Percentiles rank a stretch among this genome's conserved stretches.
Conservation (phyloP, 2,888 invertebrate species). For the Octodonta nipae region DNA sequence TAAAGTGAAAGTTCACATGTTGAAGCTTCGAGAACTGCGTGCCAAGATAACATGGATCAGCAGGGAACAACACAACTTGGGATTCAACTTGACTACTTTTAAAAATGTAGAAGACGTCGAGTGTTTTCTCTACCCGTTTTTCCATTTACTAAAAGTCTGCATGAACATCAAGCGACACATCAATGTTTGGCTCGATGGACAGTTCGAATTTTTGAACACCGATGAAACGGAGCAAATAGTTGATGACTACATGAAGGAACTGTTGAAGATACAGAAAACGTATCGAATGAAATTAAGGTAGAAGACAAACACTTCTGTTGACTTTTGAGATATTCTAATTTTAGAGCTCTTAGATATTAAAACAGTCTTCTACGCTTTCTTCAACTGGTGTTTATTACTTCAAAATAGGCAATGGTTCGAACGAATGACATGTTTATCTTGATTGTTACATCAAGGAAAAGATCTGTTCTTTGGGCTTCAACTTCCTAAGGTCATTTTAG, state of each 20-base stretch:
- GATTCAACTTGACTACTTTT: constrained; percentile 64
- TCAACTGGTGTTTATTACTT: too few relatives aligned
- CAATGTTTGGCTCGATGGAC: constrained; percentile 84
- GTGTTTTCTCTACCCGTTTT: constrained; percentile 55
- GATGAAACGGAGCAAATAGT: constrained; percentile 64
- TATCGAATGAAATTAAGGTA: constrained; percentile 55
- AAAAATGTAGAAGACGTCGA: constrained; percentile 68
- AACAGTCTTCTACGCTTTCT: too few relatives aligned
- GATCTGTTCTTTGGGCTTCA: too few relatives aligned
- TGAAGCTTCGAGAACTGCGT: constrained; percentile 60
- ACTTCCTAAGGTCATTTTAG: too few relatives aligned
- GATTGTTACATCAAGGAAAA: too few relatives aligned
- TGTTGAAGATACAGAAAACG: constrained; percentile 64
- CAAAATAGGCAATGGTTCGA: too few relatives aligned
- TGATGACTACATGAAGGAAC: constrained; percentile 66
- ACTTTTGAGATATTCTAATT: neutral
- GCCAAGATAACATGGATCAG: constrained; percentile 75
- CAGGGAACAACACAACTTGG: constrained; percentile 74
- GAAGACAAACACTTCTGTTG: too few relatives aligned
- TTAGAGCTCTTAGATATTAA: too few relatives aligned
- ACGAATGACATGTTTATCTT: too few relatives aligned
- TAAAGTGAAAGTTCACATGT: constrained; percentile 61
- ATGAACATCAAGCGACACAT: constrained; percentile 67
- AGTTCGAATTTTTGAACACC: constrained; percentile 74
- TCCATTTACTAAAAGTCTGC: constrained; percentile 53